Base-by-base conservation (phyloP, 2,888 invertebrate genomes). In the Watsonalla cultraria region DNA sequence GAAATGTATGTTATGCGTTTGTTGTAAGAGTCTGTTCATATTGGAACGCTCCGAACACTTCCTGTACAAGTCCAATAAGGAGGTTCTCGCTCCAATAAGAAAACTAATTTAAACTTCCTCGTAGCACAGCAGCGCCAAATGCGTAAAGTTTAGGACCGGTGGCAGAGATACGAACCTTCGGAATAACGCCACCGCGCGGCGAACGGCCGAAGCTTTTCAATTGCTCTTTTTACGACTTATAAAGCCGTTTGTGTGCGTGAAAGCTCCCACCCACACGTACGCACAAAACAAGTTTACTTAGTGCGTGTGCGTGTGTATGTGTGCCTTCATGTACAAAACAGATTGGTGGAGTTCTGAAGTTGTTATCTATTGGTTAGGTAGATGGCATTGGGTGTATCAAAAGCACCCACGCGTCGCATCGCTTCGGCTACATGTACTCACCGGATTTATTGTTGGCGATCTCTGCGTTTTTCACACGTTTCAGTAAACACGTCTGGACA, bases 141-240 rank as follows among this genome's bases (percentile, higher is more conserved):
- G 66, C 61, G 61, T 69, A 68, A 74, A 76, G 66, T 74, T 72
- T 61, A 65, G 65, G 67, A 66, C 62, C 62, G 59, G 64, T 64
- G 64, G 65, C 68, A 59, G 57, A 74, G 77, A 82, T 70, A 75
- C 70, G 75, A 87, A 85, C 84, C 85, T 70, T 77, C 52, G 58
- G 54, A 61, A 66, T 76, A 90, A 72, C 90, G 90, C 90, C 89
- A 89, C 84, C 90, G 78, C 59, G 87, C 85, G 91, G 82, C 68
- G 87, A 78, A 85, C 82, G 81, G 90, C 83, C 76, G 89, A 91
- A 91, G 78, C 84, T 86, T 86, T 87, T 85, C 82, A 82, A 88
- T 87, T 66, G 79, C 76, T 69, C 65, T 82, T 86, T 49, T 87
- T 82, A 88, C 79, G 82, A 80, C 73, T 63, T 60, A 52, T 39